These are phyloP conservation scores for Malurus elegans DNA, from an alignment of 2,113 vertebrate genomes.

Conservation along the genomic window DNA sequence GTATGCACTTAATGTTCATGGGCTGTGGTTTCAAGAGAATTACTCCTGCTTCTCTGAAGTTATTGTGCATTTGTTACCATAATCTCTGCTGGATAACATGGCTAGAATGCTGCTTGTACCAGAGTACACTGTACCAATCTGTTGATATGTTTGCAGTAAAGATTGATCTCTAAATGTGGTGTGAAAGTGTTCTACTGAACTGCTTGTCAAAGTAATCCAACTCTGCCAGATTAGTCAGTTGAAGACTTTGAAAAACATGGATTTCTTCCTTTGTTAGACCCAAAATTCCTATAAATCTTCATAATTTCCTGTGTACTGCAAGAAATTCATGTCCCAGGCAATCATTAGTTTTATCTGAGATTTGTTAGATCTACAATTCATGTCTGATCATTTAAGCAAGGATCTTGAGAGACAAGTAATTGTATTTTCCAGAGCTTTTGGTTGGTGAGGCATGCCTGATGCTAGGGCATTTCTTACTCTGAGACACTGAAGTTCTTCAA, in stretches of 20 bases:
- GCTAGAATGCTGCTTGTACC: neutral
- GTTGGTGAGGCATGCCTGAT: neutral
- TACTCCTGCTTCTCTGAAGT: neutral
- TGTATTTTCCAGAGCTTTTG: neutral
- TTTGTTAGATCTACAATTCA: neutral
- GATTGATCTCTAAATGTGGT: neutral
- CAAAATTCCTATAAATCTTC: neutral
- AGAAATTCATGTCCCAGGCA: neutral
- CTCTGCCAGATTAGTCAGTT: neutral
- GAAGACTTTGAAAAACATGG: neutral
- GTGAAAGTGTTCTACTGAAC: neutral
- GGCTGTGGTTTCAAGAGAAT: neutral
- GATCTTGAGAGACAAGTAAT: neutral
- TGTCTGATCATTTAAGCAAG: neutral
- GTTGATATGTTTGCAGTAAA: neutral
- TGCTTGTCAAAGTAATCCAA: neutral
- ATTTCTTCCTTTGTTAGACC: neutral
- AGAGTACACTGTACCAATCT: neutral
- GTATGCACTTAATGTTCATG: neutral
- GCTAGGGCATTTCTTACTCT: neutral
- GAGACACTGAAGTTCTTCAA: neutral
- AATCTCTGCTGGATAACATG: neutral
- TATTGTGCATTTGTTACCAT: neutral
- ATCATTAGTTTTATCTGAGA: neutral
- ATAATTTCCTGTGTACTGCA: neutral